phyloP scores from a whole-genome alignment of 2,797 vertebrate genomes.

The Otolemur crassicaudatus region DNA sequence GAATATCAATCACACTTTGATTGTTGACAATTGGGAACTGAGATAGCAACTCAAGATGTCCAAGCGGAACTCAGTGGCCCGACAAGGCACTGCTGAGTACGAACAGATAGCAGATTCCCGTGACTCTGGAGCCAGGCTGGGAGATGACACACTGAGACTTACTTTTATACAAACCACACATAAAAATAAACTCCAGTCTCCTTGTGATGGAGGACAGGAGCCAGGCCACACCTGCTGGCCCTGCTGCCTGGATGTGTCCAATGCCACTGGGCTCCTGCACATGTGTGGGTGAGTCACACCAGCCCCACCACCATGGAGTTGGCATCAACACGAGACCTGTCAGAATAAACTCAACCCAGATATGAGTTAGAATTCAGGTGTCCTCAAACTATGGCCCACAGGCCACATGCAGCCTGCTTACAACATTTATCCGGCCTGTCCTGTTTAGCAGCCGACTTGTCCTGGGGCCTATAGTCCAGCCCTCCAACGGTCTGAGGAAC shows the following conservation, averaged over 20 bases:
- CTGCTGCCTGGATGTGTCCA: neutral
- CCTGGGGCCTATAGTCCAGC: too few relatives aligned
- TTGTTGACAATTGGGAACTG: too few relatives aligned
- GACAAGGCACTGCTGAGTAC: rapidly evolving
- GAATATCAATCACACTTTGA: neutral
- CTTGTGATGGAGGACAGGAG: too few relatives aligned
- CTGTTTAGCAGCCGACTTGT: too few relatives aligned
- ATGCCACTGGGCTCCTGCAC: neutral
- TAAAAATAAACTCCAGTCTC: rapidly evolving
- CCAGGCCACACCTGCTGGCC: rapidly evolving
- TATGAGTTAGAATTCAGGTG: neutral
- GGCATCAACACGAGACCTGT: neutral
- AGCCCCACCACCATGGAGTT: neutral
- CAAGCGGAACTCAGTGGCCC: rapidly evolving
- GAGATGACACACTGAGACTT: neutral
- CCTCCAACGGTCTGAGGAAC: too few relatives aligned
- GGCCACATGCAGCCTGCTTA: too few relatives aligned
- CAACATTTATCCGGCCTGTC: too few relatives aligned
- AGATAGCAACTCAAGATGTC: neutral
- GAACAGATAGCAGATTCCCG: rapidly evolving
- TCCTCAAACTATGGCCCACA: too few relatives aligned
- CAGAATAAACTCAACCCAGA: neutral
- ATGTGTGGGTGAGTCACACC: rapidly evolving
- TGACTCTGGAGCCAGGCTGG: neutral
- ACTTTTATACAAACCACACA: neutral